Conservation (phyloP, 2,888 invertebrate genomes). For the Schizaphis graminum region DNA sequence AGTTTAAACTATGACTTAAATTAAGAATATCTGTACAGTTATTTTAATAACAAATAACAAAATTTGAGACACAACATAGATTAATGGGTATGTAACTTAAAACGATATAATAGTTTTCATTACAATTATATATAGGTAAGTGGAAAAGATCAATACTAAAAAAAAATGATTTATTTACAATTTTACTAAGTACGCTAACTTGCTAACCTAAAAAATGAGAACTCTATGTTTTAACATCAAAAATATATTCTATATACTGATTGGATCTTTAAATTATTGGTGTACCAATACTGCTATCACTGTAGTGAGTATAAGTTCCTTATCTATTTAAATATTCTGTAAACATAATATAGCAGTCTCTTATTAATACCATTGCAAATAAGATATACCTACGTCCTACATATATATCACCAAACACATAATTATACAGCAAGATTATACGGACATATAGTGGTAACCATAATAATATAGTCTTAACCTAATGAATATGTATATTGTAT, state of each 20-base stretch:
- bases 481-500: background rate
- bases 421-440: background rate
- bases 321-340: background rate
- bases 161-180: background rate
- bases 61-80: background rate
- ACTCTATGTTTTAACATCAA: background rate
- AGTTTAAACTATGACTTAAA: background rate
- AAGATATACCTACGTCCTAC: background rate
- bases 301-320: background rate
- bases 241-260: background rate
- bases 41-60: background rate
- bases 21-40: background rate
- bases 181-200: background rate
- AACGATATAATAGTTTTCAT: background rate
- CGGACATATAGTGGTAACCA: background rate
- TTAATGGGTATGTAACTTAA: background rate
- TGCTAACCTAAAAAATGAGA: background rate
- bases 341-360: background rate
- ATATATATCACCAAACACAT: background rate
- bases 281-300: background rate
- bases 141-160: background rate
- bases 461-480: background rate
- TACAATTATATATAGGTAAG: background rate
- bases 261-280: background rate
- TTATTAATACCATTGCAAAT: background rate